Evolutionary conservation across 2,113 vertebrate species (phyloP).

Genomic region (Caranx ignobilis): DNA sequence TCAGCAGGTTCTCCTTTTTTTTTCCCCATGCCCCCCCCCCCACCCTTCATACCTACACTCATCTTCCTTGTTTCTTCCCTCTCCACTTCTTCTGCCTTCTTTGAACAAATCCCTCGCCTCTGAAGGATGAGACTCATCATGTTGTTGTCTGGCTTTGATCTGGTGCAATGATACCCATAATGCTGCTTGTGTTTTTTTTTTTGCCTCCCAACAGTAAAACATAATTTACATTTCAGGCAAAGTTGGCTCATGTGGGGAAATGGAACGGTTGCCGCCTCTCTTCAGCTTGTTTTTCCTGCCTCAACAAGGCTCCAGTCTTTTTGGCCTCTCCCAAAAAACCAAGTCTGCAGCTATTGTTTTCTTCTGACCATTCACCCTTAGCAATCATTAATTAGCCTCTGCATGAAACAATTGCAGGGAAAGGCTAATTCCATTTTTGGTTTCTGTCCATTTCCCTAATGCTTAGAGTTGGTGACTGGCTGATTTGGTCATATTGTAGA

Average conservation of each 20-base stretch:
- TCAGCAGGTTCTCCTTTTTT: conserved; percentile 76
- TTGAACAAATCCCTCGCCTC: conserved; percentile 61
- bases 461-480: conserved; percentile 19
- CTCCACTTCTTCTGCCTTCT: conserved; percentile 24
- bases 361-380: conserved; percentile 42
- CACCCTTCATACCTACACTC: conserved; percentile 41
- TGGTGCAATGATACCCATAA: conserved; percentile 44
- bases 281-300: conserved; percentile 9
- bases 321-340: conserved; percentile 26
- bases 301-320: conserved; percentile 20
- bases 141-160: conserved; percentile 62
- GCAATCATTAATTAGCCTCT: conserved; percentile 45
- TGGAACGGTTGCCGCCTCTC: conserved; percentile 26
- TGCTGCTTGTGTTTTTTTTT: conserved; percentile 17
- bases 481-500: not conserved
- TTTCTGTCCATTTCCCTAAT: conserved; percentile 22
- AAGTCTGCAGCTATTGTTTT: conserved; percentile 59
- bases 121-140: conserved; percentile 56
- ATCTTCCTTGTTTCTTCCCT: conserved; percentile 24
- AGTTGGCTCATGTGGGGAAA: conserved; percentile 13
- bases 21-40: not conserved
- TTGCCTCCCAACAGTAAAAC: conserved; percentile 13
- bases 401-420: conserved; percentile 46
- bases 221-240: conserved; percentile 30
- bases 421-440: conserved; percentile 50